Evolutionary conservation across 2,888 invertebrate genomes (phyloP).

Genomic region (Ophion slaviceki): DNA sequence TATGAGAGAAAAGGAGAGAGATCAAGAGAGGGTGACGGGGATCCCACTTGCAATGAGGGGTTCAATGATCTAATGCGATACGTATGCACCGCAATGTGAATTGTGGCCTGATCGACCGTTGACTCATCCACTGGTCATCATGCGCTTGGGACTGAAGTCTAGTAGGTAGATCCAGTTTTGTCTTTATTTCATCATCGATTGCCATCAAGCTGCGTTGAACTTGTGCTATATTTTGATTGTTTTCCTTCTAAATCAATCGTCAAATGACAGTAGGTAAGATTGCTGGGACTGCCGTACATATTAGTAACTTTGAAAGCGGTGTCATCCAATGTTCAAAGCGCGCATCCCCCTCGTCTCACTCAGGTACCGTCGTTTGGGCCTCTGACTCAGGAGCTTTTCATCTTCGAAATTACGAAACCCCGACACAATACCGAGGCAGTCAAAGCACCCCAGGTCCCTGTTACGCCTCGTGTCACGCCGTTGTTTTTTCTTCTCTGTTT

Average conservation of each 20-base stretch:
- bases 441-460: conserved; percentile 20
- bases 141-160: background rate
- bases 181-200: background rate
- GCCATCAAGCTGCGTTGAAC: no score
- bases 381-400: conserved; percentile 36
- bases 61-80: background rate
- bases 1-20: background rate
- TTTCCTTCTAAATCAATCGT: no score
- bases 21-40: background rate
- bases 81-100: background rate
- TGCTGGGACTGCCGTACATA: no score
- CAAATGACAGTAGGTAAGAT: no score
- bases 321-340: background rate
- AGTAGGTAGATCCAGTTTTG: background rate
- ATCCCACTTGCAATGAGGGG: background rate
- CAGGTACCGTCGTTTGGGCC: background rate
- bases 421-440: conserved; percentile 7
- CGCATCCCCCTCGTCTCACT: background rate
- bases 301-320: background rate
- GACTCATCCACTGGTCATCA: background rate
- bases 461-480: conserved; percentile 19
- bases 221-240: no score
- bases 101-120: background rate
- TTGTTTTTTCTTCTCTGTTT: background rate
- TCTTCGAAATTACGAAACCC: conserved; percentile 56